phyloP scores from a whole-genome alignment of 2,797 vertebrate species.

The Merluccius polli region DNA sequence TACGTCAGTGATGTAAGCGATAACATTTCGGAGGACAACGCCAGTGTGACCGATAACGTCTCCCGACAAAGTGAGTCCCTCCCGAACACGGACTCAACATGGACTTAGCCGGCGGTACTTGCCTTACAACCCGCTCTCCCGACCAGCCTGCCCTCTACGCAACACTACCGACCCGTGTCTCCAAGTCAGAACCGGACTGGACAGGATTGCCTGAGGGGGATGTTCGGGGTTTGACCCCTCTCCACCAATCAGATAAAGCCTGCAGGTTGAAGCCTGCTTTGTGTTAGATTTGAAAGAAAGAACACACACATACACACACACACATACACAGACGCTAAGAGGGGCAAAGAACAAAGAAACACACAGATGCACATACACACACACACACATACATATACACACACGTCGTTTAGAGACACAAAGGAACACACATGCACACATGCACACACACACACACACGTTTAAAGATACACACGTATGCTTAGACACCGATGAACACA shows the following conservation, averaged over 20 bases:
- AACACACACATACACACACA: neutral
- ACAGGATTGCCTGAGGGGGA: neutral
- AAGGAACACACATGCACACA: neutral
- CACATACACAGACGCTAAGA: no score
- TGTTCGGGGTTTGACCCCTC: neutral
- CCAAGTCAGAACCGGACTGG: neutral
- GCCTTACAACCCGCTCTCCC: neutral
- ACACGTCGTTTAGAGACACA: neutral
- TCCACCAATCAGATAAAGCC: neutral
- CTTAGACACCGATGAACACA: neutral
- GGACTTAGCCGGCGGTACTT: neutral
- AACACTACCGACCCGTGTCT: neutral
- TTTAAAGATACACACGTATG: neutral
- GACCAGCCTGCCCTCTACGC: neutral
- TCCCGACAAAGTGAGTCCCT: conserved; percentile 90
- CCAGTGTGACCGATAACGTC: conserved; percentile 94
- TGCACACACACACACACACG: neutral
- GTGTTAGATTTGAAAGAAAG: neutral
- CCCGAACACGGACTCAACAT: neutral
- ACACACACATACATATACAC: neutral
- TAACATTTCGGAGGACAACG: conserved; percentile 99
- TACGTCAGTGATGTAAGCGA: conserved; percentile 99
- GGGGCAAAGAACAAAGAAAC: no score
- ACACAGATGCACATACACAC: neutral
- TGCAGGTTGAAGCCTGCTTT: neutral